phyloP scores from a whole-genome alignment of 2,888 invertebrate genomes.

The Hypomecis punctinalis region DNA sequence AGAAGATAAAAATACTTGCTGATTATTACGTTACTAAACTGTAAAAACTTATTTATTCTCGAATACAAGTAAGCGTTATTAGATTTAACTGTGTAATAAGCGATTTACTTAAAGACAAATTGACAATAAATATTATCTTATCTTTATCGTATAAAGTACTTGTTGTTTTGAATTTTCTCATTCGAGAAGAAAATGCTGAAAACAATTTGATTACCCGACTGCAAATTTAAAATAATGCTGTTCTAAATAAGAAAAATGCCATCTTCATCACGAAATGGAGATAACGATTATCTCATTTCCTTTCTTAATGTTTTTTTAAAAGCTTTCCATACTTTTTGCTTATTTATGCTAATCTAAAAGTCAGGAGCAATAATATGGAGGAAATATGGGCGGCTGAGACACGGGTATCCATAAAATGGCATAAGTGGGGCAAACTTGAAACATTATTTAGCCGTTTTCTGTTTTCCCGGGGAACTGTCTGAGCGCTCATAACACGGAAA shows the following conservation, averaged over 20 bases:
- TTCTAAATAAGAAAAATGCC: conserved; percentile 48
- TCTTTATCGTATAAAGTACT: too few species aligned
- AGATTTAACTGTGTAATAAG: too few species aligned
- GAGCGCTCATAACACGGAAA: conserved; percentile 45
- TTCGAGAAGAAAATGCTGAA: not conserved
- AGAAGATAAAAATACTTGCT: too few species aligned
- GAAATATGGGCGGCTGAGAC: conserved; percentile 61
- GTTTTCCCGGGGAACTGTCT: conserved; percentile 49
- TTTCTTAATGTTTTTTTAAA: conserved; percentile 62
- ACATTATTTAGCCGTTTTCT: conserved; percentile 65
- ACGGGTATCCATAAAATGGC: conserved; percentile 63
- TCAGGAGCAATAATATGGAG: conserved; percentile 64
- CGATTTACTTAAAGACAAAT: too few species aligned
- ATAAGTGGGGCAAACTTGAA: conserved; percentile 65
- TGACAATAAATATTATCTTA: too few species aligned
- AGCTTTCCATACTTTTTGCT: conserved; percentile 63
- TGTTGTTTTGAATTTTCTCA: not conserved
- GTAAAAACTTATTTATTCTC: too few species aligned
- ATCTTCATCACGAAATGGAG: conserved; percentile 53
- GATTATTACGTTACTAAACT: too few species aligned
- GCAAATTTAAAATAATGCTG: conserved; percentile 43
- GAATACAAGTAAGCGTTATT: too few species aligned
- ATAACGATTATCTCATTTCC: conserved; percentile 56
- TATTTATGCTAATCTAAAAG: conserved; percentile 67
- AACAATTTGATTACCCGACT: conserved; percentile 12